phyloP scores from a whole-genome alignment of 2,113 vertebrate species.

The Neoarius graeffei region DNA sequence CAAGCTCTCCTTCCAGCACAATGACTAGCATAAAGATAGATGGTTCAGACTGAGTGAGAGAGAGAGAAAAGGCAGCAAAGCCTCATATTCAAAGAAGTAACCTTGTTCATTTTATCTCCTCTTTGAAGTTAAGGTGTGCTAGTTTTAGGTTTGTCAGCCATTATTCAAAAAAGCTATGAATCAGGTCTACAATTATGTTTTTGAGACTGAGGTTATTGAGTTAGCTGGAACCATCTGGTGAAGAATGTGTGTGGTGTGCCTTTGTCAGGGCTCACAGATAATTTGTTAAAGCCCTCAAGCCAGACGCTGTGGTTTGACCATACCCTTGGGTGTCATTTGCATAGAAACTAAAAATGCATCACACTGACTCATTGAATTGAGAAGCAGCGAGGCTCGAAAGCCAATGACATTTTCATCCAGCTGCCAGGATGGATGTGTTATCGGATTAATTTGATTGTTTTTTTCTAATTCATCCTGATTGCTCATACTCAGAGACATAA shows the following conservation, averaged over 20 bases:
- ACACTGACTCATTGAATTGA: neutral
- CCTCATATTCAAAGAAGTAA: neutral
- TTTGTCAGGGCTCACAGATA: conserved; percentile 3
- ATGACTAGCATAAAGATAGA: neutral
- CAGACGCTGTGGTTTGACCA: neutral
- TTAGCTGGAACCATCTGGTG: conserved; percentile 20
- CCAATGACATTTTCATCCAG: neutral
- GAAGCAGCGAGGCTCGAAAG: neutral
- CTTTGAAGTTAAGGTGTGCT: neutral
- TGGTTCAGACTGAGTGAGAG: neutral
- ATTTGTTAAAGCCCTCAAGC: conserved; percentile 16
- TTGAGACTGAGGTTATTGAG: conserved; percentile 1
- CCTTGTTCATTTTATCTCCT: neutral
- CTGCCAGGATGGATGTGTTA: neutral
- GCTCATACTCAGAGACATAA: neutral
- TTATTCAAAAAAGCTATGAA: conserved; percentile 18
- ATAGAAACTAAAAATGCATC: conserved; percentile 9
- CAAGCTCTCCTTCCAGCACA: neutral
- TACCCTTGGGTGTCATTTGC: conserved; percentile 20
- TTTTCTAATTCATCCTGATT: neutral
- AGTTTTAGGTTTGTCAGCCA: neutral
- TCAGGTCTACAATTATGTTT: conserved; percentile 13
- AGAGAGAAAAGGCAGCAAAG: neutral
- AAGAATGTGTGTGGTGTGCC: conserved; percentile 17
- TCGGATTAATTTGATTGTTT: neutral